Conservation (phyloP, 2,113 vertebrate genomes). For the Thomomys bottae region DNA sequence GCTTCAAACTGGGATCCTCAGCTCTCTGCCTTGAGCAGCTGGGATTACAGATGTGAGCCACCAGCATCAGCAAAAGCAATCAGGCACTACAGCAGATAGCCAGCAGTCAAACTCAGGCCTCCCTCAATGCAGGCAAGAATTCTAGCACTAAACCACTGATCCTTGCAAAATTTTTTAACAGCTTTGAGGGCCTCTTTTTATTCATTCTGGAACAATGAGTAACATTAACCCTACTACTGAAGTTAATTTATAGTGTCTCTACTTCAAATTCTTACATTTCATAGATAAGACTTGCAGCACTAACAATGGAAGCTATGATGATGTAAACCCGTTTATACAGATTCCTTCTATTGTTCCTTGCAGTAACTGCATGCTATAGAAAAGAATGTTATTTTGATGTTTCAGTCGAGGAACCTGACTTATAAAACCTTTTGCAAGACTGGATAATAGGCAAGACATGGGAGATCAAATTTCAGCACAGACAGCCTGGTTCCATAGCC, state of each 20-base stretch:
- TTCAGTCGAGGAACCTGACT: constrained; percentile 28
- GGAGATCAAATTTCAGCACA: constrained; percentile 6
- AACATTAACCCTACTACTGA: constrained; percentile 37
- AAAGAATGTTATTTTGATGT: constrained; percentile 5
- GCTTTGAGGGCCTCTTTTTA: constrained; percentile 23
- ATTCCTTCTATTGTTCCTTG: constrained; percentile 25
- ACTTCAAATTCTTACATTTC: constrained; percentile 3
- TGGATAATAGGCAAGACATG: background rate
- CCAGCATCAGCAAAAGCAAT: too few species aligned
- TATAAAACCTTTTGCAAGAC: background rate
- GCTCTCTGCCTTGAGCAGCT: too few species aligned
- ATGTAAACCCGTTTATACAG: background rate
- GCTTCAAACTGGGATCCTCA: too few species aligned
- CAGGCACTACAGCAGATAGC: too few species aligned
- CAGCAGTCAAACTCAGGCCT: too few species aligned
- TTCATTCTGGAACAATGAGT: constrained; percentile 42
- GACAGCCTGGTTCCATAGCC: background rate
- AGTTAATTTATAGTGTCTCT: constrained; percentile 5
- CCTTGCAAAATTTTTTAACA: background rate
- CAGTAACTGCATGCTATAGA: background rate
- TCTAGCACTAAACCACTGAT: background rate
- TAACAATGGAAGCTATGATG: constrained; percentile 2
- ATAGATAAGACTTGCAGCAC: constrained; percentile 30
- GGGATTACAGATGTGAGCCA: too few species aligned
- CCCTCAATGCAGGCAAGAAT: too few species aligned